Evolutionary conservation across 2,797 vertebrate genomes (phyloP).

Genomic region (Danio choprae): DNA sequence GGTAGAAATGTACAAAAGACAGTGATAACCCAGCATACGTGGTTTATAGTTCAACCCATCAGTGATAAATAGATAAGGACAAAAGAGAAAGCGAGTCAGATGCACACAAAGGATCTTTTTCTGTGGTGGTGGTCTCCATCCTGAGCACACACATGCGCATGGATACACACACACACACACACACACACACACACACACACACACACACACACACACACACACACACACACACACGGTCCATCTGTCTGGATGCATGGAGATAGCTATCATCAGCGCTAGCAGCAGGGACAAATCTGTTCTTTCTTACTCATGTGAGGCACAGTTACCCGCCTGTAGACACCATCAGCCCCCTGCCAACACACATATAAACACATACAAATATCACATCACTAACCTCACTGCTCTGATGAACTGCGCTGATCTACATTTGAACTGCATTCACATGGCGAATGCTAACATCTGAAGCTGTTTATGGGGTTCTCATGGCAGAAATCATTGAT

Average conservation of each 20-base stretch:
- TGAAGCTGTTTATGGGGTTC: neutral
- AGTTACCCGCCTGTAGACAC: conserved; percentile 50
- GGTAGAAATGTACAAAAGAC: conserved; percentile 23
- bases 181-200: conserved; percentile 32
- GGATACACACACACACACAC: conserved; percentile 9
- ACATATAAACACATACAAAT: conserved; percentile 35
- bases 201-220: conserved; percentile 22
- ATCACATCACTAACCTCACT: conserved; percentile 20
- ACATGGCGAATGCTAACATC: neutral
- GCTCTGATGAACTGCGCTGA: neutral
- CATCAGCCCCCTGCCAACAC: conserved; percentile 50
- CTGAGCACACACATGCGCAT: conserved; percentile 3
- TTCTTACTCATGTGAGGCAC: conserved; percentile 50
- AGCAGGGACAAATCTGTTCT: conserved; percentile 55
- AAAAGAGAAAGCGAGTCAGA: conserved; percentile 18
- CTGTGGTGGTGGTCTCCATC: conserved; percentile 37
- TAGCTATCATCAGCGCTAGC: conserved; percentile 47
- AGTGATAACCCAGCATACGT: conserved; percentile 7
- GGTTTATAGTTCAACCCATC: conserved; percentile 20
- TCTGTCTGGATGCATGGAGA: conserved; percentile 58
- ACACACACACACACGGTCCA: conserved; percentile 47
- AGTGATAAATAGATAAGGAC: conserved; percentile 26
- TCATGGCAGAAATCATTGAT: too few relatives aligned
- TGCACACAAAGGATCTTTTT: conserved; percentile 16
- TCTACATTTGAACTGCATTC: neutral